Base-by-base conservation (phyloP, 2,888 invertebrate genomes). In the Leptinotarsa juncta region DNA sequence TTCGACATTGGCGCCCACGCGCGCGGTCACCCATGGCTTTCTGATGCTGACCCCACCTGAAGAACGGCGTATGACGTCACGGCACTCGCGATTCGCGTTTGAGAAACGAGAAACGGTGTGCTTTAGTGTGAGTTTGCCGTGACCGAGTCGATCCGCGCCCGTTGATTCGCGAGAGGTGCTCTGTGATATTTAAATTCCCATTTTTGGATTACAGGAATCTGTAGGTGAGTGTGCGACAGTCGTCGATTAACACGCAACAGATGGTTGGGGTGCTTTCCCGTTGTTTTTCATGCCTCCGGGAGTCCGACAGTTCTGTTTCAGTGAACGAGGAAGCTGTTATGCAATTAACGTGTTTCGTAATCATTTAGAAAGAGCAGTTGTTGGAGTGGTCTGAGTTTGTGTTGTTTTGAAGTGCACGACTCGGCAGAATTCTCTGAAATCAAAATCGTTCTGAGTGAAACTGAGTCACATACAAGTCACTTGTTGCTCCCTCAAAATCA, bases 141-240 rank as follows among this genome's bases (percentile, higher is more conserved):
- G 69, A 18, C 57, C 20, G 57, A 69, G 69, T 57, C 50, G 18
- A 42, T 62, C 62, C 42, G 62, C 60, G 60, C 60, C 2, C 7
- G n/a, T 57, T 23, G 69, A 20, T 69, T 18, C 69, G 69, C 53
- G 69, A 69, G 32, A 62, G 69, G 69, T 69, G 69, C 69, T 32
- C 50, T 69, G 57, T 51, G 51, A 16, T 51, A 26, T 69, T 69
- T 57, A 26, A 57, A 69, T 60, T 42, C 60, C 57, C 69, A 60
- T 23, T 69, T 60, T 69, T 49, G 69, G 69, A 69, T 69, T 57
- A 69, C 57, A 69, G 69, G 48, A 32, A 32, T 57, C 69, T 69
- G 57, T 55, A 69, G 69, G 69, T 69, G 69, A 69, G 69, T 69
- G 69, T 57, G 32, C 32, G 68, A 15, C 51, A 32, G 32, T 26